A percentile compares a stretch with the other conserved stretches of the same genome.
phyloP scores from a whole-genome alignment of 2,888 invertebrate species.

The Lithosia quadra region DNA sequence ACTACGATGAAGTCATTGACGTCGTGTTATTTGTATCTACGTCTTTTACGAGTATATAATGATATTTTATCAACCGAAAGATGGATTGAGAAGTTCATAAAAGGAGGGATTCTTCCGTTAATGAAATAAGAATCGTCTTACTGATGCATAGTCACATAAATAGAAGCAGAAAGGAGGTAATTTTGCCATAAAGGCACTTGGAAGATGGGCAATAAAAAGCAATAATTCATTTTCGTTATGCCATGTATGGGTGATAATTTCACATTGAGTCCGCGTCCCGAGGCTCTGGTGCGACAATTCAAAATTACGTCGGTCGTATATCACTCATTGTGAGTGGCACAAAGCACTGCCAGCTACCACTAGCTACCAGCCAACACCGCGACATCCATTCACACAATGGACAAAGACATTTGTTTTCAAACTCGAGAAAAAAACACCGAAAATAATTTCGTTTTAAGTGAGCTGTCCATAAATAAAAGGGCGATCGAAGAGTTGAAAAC shows the following conservation, averaged over 20 bases:
- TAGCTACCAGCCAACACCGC: conserved; percentile 74
- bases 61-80: conserved; percentile 65
- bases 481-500: conserved; percentile 56
- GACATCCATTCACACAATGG: conserved; percentile 76
- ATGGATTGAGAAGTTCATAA: conserved; percentile 59
- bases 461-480: conserved; percentile 74
- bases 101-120: conserved; percentile 51
- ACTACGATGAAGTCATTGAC: conserved; percentile 76
- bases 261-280: conserved; percentile 75
- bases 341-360: conserved; percentile 78
- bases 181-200: conserved; percentile 67
- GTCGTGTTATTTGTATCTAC: conserved; percentile 68
- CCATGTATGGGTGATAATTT: conserved; percentile 85
- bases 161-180: conserved; percentile 58
- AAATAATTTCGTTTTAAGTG: conserved; percentile 79
- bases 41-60: conserved; percentile 74
- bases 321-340: conserved; percentile 85
- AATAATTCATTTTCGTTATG: conserved; percentile 86
- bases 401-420: conserved; percentile 85
- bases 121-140: conserved; percentile 55
- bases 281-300: conserved; percentile 80
- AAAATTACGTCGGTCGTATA: conserved; percentile 84
- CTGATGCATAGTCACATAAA: conserved; percentile 57
- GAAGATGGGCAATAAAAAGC: conserved; percentile 75
- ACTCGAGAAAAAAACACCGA: conserved; percentile 76